Percentiles rank a stretch among this genome's conserved stretches.
phyloP scores from a whole-genome alignment of 1,140 invertebrate species.

The Kradibia gibbosae region DNA sequence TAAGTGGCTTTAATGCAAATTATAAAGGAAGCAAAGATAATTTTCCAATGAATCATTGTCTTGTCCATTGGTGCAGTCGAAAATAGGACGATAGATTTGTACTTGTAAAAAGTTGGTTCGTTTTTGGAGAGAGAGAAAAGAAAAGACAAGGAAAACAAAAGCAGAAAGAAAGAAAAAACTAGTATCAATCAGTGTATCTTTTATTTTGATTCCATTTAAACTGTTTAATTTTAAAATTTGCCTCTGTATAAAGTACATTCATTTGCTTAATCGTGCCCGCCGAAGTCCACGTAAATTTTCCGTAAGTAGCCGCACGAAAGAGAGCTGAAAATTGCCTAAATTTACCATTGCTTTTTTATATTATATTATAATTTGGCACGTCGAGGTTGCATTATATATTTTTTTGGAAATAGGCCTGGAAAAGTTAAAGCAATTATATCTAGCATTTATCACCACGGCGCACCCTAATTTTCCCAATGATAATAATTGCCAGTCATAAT shows the following conservation, averaged over 20 bases:
- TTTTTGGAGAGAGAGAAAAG: no score
- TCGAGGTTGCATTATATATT: no score
- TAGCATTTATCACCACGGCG: background rate
- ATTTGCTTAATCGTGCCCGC: background rate
- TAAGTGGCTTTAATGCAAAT: no score
- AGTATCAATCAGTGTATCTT: no score
- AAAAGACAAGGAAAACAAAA: no score
- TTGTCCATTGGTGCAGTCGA: background rate
- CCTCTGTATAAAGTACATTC: background rate
- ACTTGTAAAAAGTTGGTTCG: no score
- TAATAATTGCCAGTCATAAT: constrained; percentile 20
- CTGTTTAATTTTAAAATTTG: background rate
- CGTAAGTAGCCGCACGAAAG: constrained; percentile 26
- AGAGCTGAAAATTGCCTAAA: constrained; percentile 10
- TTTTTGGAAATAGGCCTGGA: constrained; percentile 11
- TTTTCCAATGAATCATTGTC: background rate
- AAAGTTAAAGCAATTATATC: background rate
- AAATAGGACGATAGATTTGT: background rate
- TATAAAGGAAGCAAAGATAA: background rate
- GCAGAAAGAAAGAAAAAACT: no score
- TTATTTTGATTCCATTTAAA: background rate
- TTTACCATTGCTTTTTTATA: constrained; percentile 19
- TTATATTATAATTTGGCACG: constrained; percentile 3
- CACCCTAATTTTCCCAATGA: background rate
- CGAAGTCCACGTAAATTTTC: constrained; percentile 12